phyloP scores from a whole-genome alignment of 2,113 vertebrate genomes.

The Hystrix cristata region DNA sequence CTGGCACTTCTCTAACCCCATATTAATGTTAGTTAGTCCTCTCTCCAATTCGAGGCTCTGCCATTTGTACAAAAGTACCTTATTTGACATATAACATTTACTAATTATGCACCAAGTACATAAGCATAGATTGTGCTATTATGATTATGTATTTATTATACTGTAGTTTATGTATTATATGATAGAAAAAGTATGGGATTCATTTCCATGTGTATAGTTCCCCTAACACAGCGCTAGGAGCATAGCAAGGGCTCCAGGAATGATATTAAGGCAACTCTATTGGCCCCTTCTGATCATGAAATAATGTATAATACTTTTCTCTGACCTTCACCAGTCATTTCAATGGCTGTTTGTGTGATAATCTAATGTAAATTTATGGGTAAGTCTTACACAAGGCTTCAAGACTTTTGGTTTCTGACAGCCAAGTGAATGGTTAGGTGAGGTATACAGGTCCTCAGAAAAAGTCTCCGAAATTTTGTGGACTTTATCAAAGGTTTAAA shows the following conservation, averaged over 20 bases:
- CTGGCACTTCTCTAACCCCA: neutral
- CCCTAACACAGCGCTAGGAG: neutral
- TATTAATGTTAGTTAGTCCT: neutral
- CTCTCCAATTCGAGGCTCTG: neutral
- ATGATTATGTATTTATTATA: neutral
- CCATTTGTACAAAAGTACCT: neutral
- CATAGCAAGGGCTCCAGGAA: neutral
- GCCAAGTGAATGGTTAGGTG: neutral
- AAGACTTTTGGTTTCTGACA: neutral
- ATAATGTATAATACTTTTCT: neutral
- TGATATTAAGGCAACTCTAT: neutral
- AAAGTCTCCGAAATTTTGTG: neutral
- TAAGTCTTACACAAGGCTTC: neutral
- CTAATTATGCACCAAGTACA: neutral
- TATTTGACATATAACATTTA: neutral
- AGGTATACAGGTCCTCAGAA: too few relatives aligned
- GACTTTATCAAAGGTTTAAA: neutral
- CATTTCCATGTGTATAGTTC: neutral
- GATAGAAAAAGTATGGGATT: neutral
- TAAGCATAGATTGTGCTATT: neutral
- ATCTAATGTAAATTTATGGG: neutral
- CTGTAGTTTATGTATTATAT: neutral
- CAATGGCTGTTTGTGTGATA: neutral
- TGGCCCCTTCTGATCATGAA: neutral
- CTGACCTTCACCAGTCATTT: neutral